Conservation (phyloP, 2,797 vertebrate species). For the Bradypus variegatus region DNA sequence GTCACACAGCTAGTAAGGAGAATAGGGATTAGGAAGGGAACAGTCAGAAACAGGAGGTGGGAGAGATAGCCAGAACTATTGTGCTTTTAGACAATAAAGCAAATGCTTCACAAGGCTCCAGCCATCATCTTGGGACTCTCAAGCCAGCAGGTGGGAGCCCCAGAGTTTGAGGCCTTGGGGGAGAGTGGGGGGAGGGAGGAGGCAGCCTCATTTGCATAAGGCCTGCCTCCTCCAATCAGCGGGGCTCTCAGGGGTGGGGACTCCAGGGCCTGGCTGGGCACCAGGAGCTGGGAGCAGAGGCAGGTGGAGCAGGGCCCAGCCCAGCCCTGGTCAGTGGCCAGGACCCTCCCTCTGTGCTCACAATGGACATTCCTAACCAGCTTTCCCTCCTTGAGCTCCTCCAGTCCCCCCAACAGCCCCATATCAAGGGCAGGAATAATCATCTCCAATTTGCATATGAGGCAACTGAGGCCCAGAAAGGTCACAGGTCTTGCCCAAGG, state of each 20-base stretch:
- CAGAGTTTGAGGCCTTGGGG: not conserved
- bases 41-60: not conserved
- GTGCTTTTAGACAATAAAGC: not conserved
- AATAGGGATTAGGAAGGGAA: not conserved
- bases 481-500: not conserved
- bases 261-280: not conserved
- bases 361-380: accelerated
- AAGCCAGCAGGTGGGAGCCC: too few relatives aligned
- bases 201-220: not conserved
- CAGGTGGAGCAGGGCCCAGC: not conserved
- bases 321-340: not conserved
- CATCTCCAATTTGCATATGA: not conserved
- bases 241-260: not conserved
- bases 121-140: not conserved
- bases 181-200: too few relatives aligned
- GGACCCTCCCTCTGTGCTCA: not conserved
- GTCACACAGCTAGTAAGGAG: too few relatives aligned
- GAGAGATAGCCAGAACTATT: not conserved
- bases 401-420: not conserved
- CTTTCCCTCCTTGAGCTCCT: not conserved
- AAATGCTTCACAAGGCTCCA: not conserved
- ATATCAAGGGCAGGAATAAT: not conserved
- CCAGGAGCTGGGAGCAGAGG: not conserved
- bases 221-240: not conserved
- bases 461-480: not conserved